These are phyloP conservation scores for Tetraneura akinire DNA, from an alignment of 1,140 invertebrate genomes.

Conservation along the genomic window DNA sequence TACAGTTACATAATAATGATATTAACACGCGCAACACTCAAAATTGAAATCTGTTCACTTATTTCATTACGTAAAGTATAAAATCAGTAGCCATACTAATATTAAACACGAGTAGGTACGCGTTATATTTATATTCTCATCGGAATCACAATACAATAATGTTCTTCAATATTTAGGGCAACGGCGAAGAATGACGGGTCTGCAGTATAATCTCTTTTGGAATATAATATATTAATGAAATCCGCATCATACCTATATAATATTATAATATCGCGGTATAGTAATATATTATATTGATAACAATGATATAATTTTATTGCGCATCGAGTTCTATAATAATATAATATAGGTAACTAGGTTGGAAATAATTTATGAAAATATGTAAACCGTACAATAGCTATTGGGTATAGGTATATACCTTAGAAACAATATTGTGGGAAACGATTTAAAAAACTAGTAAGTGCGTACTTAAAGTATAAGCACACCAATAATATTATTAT, in stretches of 20 bases:
- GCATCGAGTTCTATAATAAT: neutral
- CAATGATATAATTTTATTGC: neutral
- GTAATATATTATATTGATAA: too few species aligned
- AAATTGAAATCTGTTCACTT: conserved; percentile 29
- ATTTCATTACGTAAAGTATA: conserved; percentile 43
- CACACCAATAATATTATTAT: too few species aligned
- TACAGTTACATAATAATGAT: neutral
- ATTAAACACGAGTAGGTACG: too few species aligned
- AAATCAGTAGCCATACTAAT: conserved; percentile 13
- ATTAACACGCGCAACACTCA: conserved; percentile 19
- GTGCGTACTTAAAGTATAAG: too few species aligned
- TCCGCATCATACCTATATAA: too few species aligned
- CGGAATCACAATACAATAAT: neutral
- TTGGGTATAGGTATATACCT: neutral
- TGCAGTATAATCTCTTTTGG: neutral
- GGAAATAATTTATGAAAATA: neutral
- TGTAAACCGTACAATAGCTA: neutral
- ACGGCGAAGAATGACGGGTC: neutral
- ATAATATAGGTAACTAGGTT: conserved; percentile 6
- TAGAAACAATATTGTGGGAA: too few species aligned
- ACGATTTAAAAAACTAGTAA: too few species aligned
- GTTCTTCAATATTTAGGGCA: conserved; percentile 27
- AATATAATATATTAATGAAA: conserved; percentile 11
- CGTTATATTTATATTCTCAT: neutral
- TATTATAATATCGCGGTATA: neutral